phyloP scores from a whole-genome alignment of 2,888 invertebrate genomes.

The Unio pictorum region DNA sequence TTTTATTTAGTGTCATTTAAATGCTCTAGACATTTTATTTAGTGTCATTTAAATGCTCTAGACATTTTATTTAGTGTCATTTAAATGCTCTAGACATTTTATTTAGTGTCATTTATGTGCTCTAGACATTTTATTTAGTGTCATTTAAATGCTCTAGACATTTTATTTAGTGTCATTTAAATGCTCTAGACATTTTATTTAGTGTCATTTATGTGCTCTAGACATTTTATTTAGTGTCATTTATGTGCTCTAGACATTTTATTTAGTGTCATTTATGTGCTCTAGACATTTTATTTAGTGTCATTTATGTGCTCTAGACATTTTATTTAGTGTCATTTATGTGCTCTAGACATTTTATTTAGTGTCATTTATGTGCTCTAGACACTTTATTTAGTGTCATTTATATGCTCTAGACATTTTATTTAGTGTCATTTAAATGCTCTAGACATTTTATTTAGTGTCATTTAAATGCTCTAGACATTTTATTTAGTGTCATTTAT shows the following conservation, averaged over 20 bases:
- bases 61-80: background rate
- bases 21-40: background rate
- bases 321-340: background rate
- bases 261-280: background rate
- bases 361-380: background rate
- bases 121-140: background rate
- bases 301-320: conserved; percentile 74
- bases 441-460: conserved; percentile 7
- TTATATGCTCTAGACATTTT: background rate
- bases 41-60: background rate
- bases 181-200: background rate
- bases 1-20: conserved; percentile 8
- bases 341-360: background rate
- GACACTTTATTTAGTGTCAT: background rate
- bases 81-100: conserved; percentile 74
- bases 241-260: background rate
- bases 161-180: background rate
- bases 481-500: background rate
- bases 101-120: background rate
- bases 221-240: conserved; percentile 9
- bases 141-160: background rate
- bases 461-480: background rate
- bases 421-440: background rate
- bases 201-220: background rate
- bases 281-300: background rate